phyloP scores from a whole-genome alignment of 1,140 invertebrate species.

The Nasonia vitripennis region DNA sequence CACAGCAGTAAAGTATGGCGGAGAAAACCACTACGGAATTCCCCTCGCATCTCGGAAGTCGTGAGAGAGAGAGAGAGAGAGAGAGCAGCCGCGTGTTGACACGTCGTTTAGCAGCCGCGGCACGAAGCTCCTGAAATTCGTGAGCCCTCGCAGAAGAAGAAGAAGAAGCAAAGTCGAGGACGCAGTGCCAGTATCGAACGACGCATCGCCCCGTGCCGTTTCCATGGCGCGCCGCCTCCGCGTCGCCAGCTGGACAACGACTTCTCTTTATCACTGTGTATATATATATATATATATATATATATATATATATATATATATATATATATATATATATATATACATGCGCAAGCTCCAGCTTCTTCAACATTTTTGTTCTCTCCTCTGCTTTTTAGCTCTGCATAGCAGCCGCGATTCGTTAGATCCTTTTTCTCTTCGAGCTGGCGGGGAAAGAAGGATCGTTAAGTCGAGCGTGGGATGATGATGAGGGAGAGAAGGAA shows the following conservation, averaged over 20 bases:
- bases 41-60: neutral
- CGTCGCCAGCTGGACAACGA: slow-evolving; percentile 41
- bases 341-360: neutral
- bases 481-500: neutral
- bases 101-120: slow-evolving; percentile 26
- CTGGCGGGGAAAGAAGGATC: neutral
- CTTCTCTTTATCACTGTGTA: neutral
- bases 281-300: neutral
- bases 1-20: neutral
- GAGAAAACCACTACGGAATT: neutral
- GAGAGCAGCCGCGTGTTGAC: slow-evolving; percentile 32
- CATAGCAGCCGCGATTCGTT: neutral
- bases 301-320: no score
- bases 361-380: neutral
- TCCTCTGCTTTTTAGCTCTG: neutral
- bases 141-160: neutral
- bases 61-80: no score
- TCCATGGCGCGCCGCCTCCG: slow-evolving; percentile 43
- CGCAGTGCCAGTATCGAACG: slow-evolving; percentile 26
- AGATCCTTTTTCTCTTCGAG: neutral
- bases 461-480: neutral
- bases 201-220: slow-evolving; percentile 21
- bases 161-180: neutral
- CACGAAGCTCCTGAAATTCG: slow-evolving; percentile 33
- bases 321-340: no score